Conservation (phyloP, 2,797 vertebrate genomes). For the Anniella stebbinsi region DNA sequence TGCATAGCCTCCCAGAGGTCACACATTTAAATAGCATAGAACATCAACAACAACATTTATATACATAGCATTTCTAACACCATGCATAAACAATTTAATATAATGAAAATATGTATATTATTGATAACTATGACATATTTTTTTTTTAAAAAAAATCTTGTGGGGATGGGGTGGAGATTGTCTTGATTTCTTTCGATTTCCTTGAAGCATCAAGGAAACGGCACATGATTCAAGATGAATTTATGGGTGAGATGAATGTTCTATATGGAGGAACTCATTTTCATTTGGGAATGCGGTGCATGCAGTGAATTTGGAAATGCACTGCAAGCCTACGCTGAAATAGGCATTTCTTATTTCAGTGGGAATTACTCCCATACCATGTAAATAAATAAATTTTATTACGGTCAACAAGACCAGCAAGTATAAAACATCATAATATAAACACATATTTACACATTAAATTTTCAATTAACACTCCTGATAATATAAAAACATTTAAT, state of each 20-base stretch:
- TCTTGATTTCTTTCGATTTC: background rate
- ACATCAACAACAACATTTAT: no score
- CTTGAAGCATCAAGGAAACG: background rate
- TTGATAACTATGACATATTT: background rate
- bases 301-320: background rate
- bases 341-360: no score
- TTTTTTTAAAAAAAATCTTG: background rate
- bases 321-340: no score
- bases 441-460: no score
- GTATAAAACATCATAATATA: no score
- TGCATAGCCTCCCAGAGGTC: no score
- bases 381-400: no score
- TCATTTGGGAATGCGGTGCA: background rate
- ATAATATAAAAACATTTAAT: no score
- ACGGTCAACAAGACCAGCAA: no score
- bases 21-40: no score
- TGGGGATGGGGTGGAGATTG: background rate
- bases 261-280: background rate
- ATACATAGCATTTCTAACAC: background rate
- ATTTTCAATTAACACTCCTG: no score
- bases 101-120: conserved; percentile 2
- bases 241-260: background rate
- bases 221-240: background rate
- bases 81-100: background rate
- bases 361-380: no score